A percentile compares a stretch with the other conserved stretches of the same genome.
Evolutionary conservation across 2,113 vertebrate genomes (phyloP).

Genomic region (Motacilla alba): DNA sequence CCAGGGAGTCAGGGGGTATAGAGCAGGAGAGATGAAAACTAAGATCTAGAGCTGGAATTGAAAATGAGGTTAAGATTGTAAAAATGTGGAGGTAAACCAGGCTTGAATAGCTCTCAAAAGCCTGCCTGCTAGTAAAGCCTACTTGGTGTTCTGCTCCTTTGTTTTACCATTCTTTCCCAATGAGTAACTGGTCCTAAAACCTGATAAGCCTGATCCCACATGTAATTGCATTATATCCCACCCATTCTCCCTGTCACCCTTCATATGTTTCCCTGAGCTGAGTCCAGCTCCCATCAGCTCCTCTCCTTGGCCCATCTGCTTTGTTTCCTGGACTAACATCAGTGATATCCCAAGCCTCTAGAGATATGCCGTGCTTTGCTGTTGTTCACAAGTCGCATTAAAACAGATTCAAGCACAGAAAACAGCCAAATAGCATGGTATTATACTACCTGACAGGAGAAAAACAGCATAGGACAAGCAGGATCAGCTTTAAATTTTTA

Average conservation of each 20-base stretch:
- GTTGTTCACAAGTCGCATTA: background rate
- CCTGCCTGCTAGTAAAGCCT: background rate
- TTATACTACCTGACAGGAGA: background rate
- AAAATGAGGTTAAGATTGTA: background rate
- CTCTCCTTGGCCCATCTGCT: background rate
- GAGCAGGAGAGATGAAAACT: background rate
- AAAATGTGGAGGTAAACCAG: background rate
- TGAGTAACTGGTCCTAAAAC: background rate
- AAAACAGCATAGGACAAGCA: background rate
- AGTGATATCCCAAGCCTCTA: background rate
- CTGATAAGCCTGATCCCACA: background rate
- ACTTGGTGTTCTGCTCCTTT: background rate
- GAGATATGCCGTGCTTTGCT: background rate
- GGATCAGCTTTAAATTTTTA: background rate
- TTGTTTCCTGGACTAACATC: background rate
- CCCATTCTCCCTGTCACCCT: background rate
- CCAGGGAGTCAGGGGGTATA: accelerated
- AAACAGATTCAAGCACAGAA: background rate
- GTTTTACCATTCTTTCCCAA: background rate
- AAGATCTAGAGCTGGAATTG: background rate
- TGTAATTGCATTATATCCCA: background rate
- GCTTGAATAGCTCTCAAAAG: background rate
- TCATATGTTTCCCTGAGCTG: background rate
- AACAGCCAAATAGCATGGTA: background rate
- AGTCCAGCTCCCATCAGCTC: background rate